phyloP scores from a whole-genome alignment of 2,113 vertebrate genomes.

The Tonatia bakeri region DNA sequence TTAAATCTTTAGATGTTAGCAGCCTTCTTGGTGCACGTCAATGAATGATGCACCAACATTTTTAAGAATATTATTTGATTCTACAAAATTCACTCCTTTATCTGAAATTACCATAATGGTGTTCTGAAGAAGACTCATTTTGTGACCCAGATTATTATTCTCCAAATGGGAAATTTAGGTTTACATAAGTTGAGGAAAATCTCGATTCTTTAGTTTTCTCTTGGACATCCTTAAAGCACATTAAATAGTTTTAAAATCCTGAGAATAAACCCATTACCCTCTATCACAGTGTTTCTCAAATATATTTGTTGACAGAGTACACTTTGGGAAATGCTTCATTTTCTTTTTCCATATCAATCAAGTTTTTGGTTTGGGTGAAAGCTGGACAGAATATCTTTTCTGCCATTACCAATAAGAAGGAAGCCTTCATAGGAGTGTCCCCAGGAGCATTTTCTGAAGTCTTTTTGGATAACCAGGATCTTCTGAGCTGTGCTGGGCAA shows the following conservation, averaged over 20 bases:
- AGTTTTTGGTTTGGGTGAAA: background rate
- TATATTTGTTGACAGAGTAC: background rate
- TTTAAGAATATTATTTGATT: conserved; percentile 28
- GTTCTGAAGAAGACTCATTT: background rate
- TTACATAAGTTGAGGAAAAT: background rate
- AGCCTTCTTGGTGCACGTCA: background rate
- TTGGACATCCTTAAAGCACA: background rate
- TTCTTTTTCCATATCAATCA: background rate
- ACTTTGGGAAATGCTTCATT: background rate
- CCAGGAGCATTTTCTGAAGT: background rate
- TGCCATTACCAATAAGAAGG: background rate
- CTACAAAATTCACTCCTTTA: background rate
- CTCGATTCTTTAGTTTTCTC: background rate
- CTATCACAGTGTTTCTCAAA: background rate
- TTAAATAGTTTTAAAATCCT: background rate
- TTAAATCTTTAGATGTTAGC: background rate
- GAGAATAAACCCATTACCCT: background rate
- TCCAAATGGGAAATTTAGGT: background rate
- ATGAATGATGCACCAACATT: background rate
- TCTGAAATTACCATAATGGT: background rate
- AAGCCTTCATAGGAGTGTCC: background rate
- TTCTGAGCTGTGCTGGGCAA: background rate
- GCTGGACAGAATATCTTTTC: background rate
- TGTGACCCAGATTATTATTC: background rate
- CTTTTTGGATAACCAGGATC: background rate